phyloP scores from a whole-genome alignment of 2,113 vertebrate genomes.

The Petrocephalus zakoni region DNA sequence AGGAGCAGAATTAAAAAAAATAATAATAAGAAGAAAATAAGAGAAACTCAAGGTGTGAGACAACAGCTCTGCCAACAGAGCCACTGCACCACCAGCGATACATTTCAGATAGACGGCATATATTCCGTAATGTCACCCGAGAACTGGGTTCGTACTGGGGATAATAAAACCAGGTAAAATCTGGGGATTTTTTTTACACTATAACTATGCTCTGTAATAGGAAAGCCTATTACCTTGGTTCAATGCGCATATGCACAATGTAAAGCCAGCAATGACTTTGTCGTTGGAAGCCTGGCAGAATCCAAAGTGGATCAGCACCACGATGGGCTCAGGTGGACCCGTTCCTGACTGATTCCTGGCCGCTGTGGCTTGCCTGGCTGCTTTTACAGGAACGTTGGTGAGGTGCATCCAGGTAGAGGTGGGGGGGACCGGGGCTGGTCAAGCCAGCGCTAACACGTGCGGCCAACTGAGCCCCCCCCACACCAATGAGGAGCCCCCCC shows the following conservation, averaged over 20 bases:
- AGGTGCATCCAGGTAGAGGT: neutral
- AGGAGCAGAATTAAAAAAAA: neutral
- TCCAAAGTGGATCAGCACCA: neutral
- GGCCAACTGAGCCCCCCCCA: neutral
- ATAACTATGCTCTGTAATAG: neutral
- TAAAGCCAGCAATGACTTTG: no score
- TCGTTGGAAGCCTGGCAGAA: neutral
- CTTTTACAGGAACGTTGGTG: neutral
- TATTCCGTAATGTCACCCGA: neutral
- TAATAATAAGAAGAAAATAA: neutral
- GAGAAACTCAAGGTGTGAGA: neutral
- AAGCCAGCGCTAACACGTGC: neutral
- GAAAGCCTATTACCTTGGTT: neutral
- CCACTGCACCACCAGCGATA: neutral
- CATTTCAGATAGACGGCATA: neutral
- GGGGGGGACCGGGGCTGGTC: neutral
- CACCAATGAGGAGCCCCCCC: neutral
- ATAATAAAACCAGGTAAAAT: neutral
- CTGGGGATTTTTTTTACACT: neutral
- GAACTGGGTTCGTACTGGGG: neutral
- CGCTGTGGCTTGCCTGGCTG: neutral
- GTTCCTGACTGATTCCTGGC: neutral
- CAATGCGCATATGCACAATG: neutral
- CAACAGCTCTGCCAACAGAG: neutral
- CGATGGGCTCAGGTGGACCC: neutral